Base-by-base conservation (phyloP, 2,797 vertebrate genomes). In the Intellagama lesueurii region DNA sequence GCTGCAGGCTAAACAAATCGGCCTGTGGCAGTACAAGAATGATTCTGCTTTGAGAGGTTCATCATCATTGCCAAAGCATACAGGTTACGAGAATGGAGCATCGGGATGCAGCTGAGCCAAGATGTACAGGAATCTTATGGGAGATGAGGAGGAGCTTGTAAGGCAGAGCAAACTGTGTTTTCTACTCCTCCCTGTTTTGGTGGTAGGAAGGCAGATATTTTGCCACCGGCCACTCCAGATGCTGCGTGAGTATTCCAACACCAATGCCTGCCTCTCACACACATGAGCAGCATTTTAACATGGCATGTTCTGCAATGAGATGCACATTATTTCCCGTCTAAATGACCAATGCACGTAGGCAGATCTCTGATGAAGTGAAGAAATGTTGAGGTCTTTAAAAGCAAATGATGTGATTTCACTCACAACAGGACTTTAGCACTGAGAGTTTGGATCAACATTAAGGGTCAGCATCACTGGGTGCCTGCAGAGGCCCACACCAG, bases 1-100 rank as follows among this genome's bases (percentile, higher is more conserved):
- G 91, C 91, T 91, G 87, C 88, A 91, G 93, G 94, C 93, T 92
- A 92, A 94, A 95, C 92, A 95, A 94, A 91, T 68, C 87, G 89
- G 88, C 89, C 92, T 90, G 1, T 47, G 83, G 88, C 91, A 87
- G 32, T 94, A 88, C 93, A 87, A 92, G 91, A 92, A 30, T 49
- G 77, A 76, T 70, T 89, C 47, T 35, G 90, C 94, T 93, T 95
- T 89, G 93, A 94, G 94, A 90, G 44, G 60, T 85, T 92, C 87
- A 12, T 73, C 85, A 78, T 90, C 82, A 2, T 90, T 90, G 89
- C 28, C 87, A 92, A 49, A 78, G n/a, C 47, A 85, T 91, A 80
- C 87, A 40, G 70, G 87, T 68, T 88, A 82, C 87, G 91, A 86
- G 89, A 88, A 82, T 0, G 69, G 77, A 89, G 72, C 75, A 88